Base-by-base conservation (phyloP, 2,888 invertebrate species). In the Euplagia quadripunctaria region DNA sequence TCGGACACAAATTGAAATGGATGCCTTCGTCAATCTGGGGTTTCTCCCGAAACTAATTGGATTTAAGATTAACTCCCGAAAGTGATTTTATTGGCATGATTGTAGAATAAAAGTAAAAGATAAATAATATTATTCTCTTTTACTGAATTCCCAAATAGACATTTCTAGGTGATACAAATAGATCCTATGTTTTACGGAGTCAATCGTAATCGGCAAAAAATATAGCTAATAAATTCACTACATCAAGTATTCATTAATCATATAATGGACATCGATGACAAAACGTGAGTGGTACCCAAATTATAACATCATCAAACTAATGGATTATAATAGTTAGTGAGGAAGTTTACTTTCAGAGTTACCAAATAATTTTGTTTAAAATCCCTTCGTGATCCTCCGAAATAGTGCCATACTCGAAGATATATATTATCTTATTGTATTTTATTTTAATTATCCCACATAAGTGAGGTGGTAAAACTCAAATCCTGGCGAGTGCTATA, bases 221-320 rank as follows among this genome's bases (percentile, higher is more conserved):
- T 61, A 20, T 61, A 6, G 0, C 31, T 31, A 61, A 61, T 31
- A 31, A 61, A 61, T 31, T 31, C 31, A 61, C 20, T 0, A 58
- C 3, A 31, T 66, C 8, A 66, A 66, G 51, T 16, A 49, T 51
- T 51, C 31, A 51, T 70, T 49, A 70, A 52, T 64, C 64, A 70
- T 51, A 63, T 46, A 46, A 51, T 64, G 12, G 12, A 0, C 31
- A n/a, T 17, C 41, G 11, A n/a, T n/a, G 43, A 16, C 17, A 17
- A 14, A 64, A 43, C 0, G 17, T 31, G 12, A 46, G 20, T 12
- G 17, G 12, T 64, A 65, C 66, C 46, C 14, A 31, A 11, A 68
- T 68, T 68, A 72, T 63, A 72, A 43, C 64, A 52, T 68, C 52
- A 72, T 72, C 64, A 68, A 72, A 64, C 42, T 68, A 63, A 20